Conservation (phyloP, 2,797 vertebrate genomes). For the Lacerta agilis region DNA sequence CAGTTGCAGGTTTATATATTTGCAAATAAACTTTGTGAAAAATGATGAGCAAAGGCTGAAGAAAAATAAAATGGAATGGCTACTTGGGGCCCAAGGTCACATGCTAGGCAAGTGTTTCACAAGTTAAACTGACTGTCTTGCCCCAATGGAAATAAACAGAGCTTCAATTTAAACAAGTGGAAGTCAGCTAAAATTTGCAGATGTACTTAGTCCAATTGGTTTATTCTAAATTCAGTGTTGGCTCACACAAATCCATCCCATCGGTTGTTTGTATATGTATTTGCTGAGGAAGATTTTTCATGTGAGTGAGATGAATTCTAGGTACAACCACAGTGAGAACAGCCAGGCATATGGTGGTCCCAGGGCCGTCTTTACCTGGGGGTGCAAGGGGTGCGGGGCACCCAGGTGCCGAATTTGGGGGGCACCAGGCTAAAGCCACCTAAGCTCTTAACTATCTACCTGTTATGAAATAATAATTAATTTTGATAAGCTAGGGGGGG, state of each 20-base stretch:
- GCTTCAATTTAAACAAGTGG: background rate
- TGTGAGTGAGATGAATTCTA: background rate
- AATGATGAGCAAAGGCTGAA: background rate
- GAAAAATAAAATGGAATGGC: background rate
- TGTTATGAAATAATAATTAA: too few relatives aligned
- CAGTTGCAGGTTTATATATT: slow-evolving; percentile 1
- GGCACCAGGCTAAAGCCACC: too few relatives aligned
- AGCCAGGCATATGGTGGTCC: too few relatives aligned
- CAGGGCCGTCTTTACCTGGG: too few relatives aligned
- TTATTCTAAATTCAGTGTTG: background rate
- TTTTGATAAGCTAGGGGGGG: too few relatives aligned
- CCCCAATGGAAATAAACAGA: background rate
- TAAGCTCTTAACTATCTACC: too few relatives aligned
- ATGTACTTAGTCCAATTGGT: background rate
- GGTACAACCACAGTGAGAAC: too few relatives aligned
- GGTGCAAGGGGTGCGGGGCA: too few relatives aligned
- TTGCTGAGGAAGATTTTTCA: background rate
- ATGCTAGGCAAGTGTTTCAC: background rate
- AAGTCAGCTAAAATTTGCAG: background rate
- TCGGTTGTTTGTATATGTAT: background rate
- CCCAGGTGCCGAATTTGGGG: too few relatives aligned
- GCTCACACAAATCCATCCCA: background rate
- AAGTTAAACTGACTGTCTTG: background rate
- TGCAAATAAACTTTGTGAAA: slow-evolving; percentile 1
- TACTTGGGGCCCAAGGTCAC: background rate